phyloP scores from a whole-genome alignment of 2,113 vertebrate genomes.

The Eubucco bourcierii region DNA sequence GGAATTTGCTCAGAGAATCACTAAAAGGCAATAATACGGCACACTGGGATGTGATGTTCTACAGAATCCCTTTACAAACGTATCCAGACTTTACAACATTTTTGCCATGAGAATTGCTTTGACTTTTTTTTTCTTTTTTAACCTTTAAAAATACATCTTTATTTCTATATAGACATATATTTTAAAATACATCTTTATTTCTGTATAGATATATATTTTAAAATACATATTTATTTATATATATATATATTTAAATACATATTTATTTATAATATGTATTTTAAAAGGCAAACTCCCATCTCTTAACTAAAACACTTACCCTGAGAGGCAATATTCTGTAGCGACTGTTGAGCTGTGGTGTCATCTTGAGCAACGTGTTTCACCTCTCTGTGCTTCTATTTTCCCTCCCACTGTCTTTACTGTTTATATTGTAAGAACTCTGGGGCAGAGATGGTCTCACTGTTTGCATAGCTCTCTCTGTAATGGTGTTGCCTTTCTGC shows the following conservation, averaged over 20 bases:
- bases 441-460: not conserved
- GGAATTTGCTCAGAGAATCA: slow-evolving; percentile 3
- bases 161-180: no score
- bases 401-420: slow-evolving; percentile 20
- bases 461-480: slow-evolving; percentile 25
- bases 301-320: not conserved
- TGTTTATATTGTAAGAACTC: slow-evolving; percentile 50
- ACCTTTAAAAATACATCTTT: no score
- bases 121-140: not conserved
- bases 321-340: not conserved
- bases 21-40: not conserved
- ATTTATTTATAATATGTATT: no score
- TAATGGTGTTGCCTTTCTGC: slow-evolving; percentile 17
- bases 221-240: not conserved
- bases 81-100: slow-evolving; percentile 10
- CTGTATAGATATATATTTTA: not conserved
- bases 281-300: not conserved
- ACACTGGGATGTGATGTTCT: slow-evolving; percentile 18
- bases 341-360: not conserved
- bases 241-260: not conserved
- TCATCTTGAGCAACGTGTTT: not conserved
- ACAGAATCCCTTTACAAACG: not conserved
- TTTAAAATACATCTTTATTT: not conserved
- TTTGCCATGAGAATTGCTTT: slow-evolving; percentile 7
- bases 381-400: slow-evolving; percentile 24